Conservation (phyloP, 1,140 invertebrate genomes). For the Zaprionus kolodkinae region DNA sequence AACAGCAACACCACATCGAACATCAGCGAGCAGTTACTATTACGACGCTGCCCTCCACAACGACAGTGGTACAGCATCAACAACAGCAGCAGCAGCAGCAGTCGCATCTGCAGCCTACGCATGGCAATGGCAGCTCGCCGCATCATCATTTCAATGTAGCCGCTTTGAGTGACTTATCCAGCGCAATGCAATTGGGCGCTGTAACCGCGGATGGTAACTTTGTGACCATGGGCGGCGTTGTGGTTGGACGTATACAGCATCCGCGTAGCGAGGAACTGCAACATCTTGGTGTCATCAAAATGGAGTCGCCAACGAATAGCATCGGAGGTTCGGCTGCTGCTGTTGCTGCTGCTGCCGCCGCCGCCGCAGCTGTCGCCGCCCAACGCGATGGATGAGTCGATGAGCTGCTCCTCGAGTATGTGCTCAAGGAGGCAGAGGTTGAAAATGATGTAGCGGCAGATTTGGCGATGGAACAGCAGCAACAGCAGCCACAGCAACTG, state of each 20-base stretch:
- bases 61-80: slow-evolving; percentile 61
- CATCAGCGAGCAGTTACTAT: slow-evolving; percentile 68
- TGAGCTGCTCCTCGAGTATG: slow-evolving; percentile 69
- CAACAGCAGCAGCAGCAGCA: slow-evolving; percentile 47
- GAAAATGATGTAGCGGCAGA: slow-evolving; percentile 42
- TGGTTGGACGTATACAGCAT: slow-evolving; percentile 78
- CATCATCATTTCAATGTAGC: slow-evolving; percentile 79
- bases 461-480: slow-evolving; percentile 28
- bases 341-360: slow-evolving; percentile 33
- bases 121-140: slow-evolving; percentile 61
- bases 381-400: slow-evolving; percentile 80
- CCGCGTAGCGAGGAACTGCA: slow-evolving; percentile 70
- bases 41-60: slow-evolving; percentile 61
- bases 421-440: slow-evolving; percentile 61
- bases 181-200: slow-evolving; percentile 73
- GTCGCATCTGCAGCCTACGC: slow-evolving; percentile 54
- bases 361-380: slow-evolving; percentile 39
- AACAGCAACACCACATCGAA: slow-evolving; percentile 57
- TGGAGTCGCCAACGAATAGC: slow-evolving; percentile 76
- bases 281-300: slow-evolving; percentile 77
- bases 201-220: slow-evolving; percentile 79
- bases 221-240: slow-evolving; percentile 81
- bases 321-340: slow-evolving; percentile 32
- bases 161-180: slow-evolving; percentile 72
- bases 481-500: slow-evolving; percentile 23